Conservation (phyloP, 2,888 invertebrate species). For the Lycia hirtaria region DNA sequence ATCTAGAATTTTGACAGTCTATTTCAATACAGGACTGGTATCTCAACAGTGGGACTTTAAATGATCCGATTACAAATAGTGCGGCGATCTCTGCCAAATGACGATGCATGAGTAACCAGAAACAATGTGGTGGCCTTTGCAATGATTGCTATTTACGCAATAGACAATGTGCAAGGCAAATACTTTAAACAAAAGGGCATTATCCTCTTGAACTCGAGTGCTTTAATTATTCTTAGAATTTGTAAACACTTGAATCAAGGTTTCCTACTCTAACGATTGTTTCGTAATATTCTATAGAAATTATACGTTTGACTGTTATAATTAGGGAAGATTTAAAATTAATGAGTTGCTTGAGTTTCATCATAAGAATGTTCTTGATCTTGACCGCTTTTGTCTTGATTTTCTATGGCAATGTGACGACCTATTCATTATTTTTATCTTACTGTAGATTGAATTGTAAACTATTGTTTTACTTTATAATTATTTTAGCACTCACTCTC, state of each 20-base stretch:
- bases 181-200: constrained; percentile 18
- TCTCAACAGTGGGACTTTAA: constrained; percentile 58
- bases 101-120: constrained; percentile 56
- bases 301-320: neutral
- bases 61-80: constrained; percentile 66
- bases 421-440: constrained; percentile 12
- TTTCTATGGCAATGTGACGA: constrained; percentile 22
- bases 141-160: constrained; percentile 47
- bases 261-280: neutral
- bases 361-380: constrained; percentile 22
- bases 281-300: neutral
- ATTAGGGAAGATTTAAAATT: too few relatives aligned
- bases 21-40: constrained; percentile 55
- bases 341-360: too few relatives aligned
- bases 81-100: constrained; percentile 70
- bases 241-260: constrained; percentile 2
- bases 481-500: constrained; percentile 86
- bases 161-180: constrained; percentile 29
- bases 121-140: constrained; percentile 54
- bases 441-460: constrained; percentile 9
- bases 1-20: constrained; percentile 58
- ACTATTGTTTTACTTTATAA: neutral
- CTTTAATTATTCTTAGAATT: neutral
- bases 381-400: constrained; percentile 24
- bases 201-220: constrained; percentile 15